phyloP scores from a whole-genome alignment of 2,888 invertebrate species.

The Anthophora plumipes region DNA sequence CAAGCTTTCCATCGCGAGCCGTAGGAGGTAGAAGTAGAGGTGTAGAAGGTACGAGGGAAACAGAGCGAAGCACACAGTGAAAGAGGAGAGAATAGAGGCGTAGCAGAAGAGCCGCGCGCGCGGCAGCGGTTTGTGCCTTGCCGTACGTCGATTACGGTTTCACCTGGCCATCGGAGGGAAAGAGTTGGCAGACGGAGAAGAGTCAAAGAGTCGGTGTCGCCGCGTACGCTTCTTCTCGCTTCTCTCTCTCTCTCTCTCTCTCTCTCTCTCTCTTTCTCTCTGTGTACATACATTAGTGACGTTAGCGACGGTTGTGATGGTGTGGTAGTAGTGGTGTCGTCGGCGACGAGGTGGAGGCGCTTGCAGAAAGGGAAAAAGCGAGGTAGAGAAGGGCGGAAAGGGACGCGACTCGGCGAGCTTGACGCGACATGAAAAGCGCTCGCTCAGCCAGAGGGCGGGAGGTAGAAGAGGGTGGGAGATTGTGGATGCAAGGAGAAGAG shows the following conservation, averaged over 20 bases:
- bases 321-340: constrained; percentile 8
- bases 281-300: too few species aligned
- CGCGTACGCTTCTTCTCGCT: constrained; percentile 68
- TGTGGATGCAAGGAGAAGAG: constrained; percentile 22
- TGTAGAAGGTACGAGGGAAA: constrained; percentile 6
- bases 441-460: constrained; percentile 20
- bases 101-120: too few species aligned
- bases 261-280: too few species aligned
- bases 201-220: constrained; percentile 69
- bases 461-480: too few species aligned
- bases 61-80: too few species aligned
- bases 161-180: constrained; percentile 61
- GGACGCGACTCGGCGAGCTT: constrained; percentile 41
- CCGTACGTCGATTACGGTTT: constrained; percentile 60
- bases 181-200: constrained; percentile 26
- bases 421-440: constrained; percentile 66
- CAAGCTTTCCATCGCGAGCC: constrained; percentile 32
- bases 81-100: not conserved
- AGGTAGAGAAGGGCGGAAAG: not conserved
- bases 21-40: not conserved
- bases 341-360: constrained; percentile 27
- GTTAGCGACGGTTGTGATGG: too few species aligned
- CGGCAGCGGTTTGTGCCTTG: constrained; percentile 28
- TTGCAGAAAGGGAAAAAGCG: constrained; percentile 15
- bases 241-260: constrained; percentile 33